Evolutionary conservation across 2,888 invertebrate genomes (phyloP).

Genomic region (Thera britannica): DNA sequence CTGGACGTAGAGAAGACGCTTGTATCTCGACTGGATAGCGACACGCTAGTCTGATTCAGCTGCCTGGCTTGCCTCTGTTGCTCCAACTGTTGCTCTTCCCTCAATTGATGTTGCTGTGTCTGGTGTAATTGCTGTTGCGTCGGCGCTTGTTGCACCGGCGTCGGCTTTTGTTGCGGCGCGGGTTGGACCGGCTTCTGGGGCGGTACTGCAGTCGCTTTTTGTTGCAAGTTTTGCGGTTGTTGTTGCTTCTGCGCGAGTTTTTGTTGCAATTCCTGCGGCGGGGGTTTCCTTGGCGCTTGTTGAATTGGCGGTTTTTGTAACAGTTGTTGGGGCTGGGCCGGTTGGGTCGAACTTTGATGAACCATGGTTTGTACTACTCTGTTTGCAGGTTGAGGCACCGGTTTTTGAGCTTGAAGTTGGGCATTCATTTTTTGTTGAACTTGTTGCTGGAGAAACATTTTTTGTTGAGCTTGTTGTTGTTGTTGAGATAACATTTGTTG

Average conservation of each 20-base stretch:
- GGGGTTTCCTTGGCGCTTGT: conserved; percentile 30
- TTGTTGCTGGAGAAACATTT: conserved; percentile 7
- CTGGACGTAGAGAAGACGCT: conserved; percentile 79
- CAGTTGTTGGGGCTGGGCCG: conserved; percentile 17
- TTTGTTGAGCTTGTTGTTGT: background rate
- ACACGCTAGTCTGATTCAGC: conserved; percentile 59
- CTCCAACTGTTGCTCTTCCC: conserved; percentile 42
- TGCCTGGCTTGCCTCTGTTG: conserved; percentile 52
- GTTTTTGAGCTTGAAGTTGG: conserved; percentile 35
- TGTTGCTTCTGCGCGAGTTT: conserved; percentile 36
- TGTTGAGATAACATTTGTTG: background rate
- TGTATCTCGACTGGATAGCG: conserved; percentile 74
- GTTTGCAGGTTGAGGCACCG: background rate
- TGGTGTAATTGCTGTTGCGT: conserved; percentile 39
- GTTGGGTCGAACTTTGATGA: background rate
- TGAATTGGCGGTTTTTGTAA: conserved; percentile 41
- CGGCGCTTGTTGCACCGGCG: conserved; percentile 43
- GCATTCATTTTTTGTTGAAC: conserved; percentile 28
- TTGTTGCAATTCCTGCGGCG: conserved; percentile 45
- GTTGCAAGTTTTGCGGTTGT: conserved; percentile 30
- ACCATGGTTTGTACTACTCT: background rate
- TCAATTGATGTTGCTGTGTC: conserved; percentile 43
- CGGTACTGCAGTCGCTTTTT: conserved; percentile 42
- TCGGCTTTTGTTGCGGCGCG: conserved; percentile 23
- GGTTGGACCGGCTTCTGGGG: conserved; percentile 12